phyloP scores from a whole-genome alignment of 2,797 vertebrate species.

The Tadarida brasiliensis region DNA sequence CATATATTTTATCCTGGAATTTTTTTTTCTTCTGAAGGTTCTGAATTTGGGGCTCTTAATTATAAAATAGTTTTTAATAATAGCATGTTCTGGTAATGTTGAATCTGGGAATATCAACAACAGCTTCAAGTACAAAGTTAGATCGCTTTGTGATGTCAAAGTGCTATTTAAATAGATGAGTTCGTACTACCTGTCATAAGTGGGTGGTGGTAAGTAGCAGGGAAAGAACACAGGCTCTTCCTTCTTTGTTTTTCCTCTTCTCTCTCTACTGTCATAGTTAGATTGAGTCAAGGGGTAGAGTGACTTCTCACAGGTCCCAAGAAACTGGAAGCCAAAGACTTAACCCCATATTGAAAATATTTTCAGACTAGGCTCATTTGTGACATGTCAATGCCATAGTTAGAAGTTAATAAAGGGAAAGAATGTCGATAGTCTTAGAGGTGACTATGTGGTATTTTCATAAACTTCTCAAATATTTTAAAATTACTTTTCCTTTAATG shows the following conservation, averaged over 20 bases:
- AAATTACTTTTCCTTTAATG: not conserved
- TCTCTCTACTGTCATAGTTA: not conserved
- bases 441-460: not conserved
- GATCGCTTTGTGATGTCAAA: conserved; percentile 3
- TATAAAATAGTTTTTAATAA: not conserved
- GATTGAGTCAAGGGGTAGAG: not conserved
- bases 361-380: not conserved
- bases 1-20: not conserved
- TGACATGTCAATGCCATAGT: not conserved
- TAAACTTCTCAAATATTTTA: conserved; percentile 31
- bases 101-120: not conserved
- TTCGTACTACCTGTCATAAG: not conserved
- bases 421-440: not conserved
- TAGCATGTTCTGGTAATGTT: not conserved
- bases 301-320: not conserved
- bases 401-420: not conserved
- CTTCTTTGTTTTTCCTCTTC: not conserved
- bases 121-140: not conserved
- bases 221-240: not conserved
- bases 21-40: not conserved
- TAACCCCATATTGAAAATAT: not conserved
- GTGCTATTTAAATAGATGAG: not conserved
- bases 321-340: not conserved
- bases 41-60: conserved; percentile 7
- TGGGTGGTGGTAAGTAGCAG: accelerated